Percentiles rank a stretch among this genome's conserved stretches.
phyloP scores from a whole-genome alignment of 1,140 invertebrate genomes.

The Drosophila quadrilineata region DNA sequence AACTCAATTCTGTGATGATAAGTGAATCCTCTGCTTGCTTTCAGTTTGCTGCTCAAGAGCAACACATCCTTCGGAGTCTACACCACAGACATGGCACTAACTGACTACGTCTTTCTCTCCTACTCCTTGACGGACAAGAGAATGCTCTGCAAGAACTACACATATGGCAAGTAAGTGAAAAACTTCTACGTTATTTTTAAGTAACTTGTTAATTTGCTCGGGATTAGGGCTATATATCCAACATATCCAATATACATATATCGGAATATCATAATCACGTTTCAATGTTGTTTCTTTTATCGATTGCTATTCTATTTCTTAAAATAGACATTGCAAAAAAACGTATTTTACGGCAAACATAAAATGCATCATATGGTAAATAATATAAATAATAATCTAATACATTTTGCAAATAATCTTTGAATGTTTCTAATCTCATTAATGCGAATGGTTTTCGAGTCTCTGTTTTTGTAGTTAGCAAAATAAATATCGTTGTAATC shows the following conservation, averaged over 20 bases:
- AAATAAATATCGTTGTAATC: too few relatives aligned
- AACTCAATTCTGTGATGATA: neutral
- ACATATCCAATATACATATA: neutral
- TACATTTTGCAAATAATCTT: conserved; percentile 38
- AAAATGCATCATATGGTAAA: conserved; percentile 80
- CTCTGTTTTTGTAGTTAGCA: conserved; percentile 21
- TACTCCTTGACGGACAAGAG: conserved; percentile 62
- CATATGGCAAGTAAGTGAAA: conserved; percentile 62
- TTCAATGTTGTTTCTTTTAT: conserved; percentile 62
- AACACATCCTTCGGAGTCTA: conserved; percentile 59
- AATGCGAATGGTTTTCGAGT: conserved; percentile 22
- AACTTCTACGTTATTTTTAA: neutral
- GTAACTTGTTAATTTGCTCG: conserved; percentile 1
- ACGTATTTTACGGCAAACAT: conserved; percentile 80
- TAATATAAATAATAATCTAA: conserved; percentile 44
- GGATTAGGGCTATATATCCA: conserved; percentile 3
- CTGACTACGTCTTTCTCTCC: conserved; percentile 63
- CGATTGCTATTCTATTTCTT: conserved; percentile 47
- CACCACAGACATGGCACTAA: conserved; percentile 65
- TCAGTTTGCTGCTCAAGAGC: conserved; percentile 61
- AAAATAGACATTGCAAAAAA: conserved; percentile 77
- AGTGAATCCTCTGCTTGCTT: neutral
- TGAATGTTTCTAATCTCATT: conserved; percentile 42
- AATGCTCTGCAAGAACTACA: conserved; percentile 65
- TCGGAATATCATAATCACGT: conserved; percentile 32